Percentiles rank a stretch among this genome's conserved stretches.
Conservation (phyloP, 2,113 vertebrate genomes). For the Heteronetta atricapilla region DNA sequence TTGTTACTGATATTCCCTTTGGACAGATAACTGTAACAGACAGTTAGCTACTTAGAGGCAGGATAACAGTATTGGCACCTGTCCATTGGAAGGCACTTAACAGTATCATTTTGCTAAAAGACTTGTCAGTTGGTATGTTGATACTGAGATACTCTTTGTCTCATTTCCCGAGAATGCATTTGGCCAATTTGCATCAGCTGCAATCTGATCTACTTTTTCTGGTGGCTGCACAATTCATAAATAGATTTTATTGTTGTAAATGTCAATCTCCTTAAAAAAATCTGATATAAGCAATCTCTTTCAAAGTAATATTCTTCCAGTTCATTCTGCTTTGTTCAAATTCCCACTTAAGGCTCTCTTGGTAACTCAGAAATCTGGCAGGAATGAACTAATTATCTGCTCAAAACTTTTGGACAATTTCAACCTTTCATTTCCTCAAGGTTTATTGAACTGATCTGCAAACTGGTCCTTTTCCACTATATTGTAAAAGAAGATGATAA, state of each 20-base stretch:
- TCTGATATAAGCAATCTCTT: background rate
- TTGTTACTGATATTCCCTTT: constrained; percentile 34
- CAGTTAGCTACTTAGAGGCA: constrained; percentile 12
- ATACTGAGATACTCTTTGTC: background rate
- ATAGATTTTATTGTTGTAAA: constrained; percentile 19
- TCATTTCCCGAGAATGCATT: constrained; percentile 50
- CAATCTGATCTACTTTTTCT: constrained; percentile 14
- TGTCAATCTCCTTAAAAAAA: constrained; percentile 8
- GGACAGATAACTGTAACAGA: constrained; percentile 38
- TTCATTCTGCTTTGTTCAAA: background rate
- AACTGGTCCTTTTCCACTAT: background rate
- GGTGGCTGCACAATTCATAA: background rate
- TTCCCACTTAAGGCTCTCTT: background rate
- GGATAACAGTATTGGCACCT: background rate
- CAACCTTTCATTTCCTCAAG: background rate
- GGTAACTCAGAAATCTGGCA: background rate
- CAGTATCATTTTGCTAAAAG: constrained; percentile 40
- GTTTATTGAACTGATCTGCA: background rate
- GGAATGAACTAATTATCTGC: background rate
- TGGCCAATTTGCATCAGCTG: constrained; percentile 45
- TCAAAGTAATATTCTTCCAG: background rate
- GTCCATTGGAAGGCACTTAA: constrained; percentile 15
- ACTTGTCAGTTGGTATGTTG: background rate
- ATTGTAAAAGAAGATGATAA: background rate
- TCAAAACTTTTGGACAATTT: background rate